Percentiles rank a stretch among this genome's conserved stretches.
phyloP scores from a whole-genome alignment of 2,797 vertebrate genomes.

The Poecilia wingei region DNA sequence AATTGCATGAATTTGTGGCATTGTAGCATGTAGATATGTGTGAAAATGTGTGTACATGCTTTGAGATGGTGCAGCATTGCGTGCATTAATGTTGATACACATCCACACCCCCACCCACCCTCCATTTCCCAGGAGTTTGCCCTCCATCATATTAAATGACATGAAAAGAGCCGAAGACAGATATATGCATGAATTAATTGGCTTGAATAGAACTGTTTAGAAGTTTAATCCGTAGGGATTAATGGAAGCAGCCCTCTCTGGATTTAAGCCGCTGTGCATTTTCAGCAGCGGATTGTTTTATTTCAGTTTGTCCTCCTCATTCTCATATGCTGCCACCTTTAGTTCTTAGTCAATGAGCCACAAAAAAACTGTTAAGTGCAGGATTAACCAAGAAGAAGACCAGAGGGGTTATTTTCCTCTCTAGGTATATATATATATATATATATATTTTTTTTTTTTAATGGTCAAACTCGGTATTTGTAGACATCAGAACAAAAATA shows the following conservation, averaged over 20 bases:
- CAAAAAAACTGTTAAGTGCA: conserved; percentile 74
- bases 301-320: conserved; percentile 62
- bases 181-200: conserved; percentile 85
- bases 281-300: conserved; percentile 77
- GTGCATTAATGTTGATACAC: conserved; percentile 79
- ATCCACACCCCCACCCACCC: conserved; percentile 59
- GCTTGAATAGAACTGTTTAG: conserved; percentile 84
- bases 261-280: conserved; percentile 76
- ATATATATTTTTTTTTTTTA: too few species aligned
- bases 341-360: conserved; percentile 68
- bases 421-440: conserved; percentile 42
- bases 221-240: conserved; percentile 82
- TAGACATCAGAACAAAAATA: neutral
- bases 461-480: neutral
- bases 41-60: conserved; percentile 31
- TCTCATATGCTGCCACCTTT: conserved; percentile 70
- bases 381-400: conserved; percentile 66
- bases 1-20: conserved; percentile 70
- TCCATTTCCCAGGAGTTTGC: conserved; percentile 75
- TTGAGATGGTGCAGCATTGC: conserved; percentile 60
- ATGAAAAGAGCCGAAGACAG: conserved; percentile 77
- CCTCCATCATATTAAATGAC: conserved; percentile 77
- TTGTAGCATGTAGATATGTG: conserved; percentile 41
- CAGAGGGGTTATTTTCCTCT: conserved; percentile 60
- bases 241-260: conserved; percentile 72